Evolutionary conservation across 2,797 vertebrate species (phyloP), one percentile per base, ranked within the genome.

Genomic region (Rousettus madagascariensis): DNA sequence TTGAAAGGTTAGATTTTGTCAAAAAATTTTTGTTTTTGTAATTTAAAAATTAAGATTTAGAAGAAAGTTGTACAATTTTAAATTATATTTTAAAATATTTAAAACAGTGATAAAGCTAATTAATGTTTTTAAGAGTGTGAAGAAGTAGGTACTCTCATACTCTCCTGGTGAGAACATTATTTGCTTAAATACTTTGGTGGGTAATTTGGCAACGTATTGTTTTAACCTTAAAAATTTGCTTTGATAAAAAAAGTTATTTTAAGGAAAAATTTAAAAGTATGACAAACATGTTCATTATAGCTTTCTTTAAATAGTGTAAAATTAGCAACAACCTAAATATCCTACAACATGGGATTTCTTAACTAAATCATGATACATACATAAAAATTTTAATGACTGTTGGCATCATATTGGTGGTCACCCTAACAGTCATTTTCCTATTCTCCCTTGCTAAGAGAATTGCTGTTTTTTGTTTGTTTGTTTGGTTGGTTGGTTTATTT

Each of bases 21-120:
- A 41, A 6, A 63, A 94, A 85, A 24, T n/a, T 86, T 91, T 94
- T 55, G 19, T 17, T 82, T 51, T 86, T 90, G 17, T 38, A 71
- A 77, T 43, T 82, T n/a, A 51, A 88, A 92, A 85, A 88, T 16
- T 57, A 59, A 86, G 33, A 46, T 71, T 90, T 87, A 86, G 82
- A 30, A 90, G 74, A 86, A 94, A 69, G 28, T 38, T 65, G 61
- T 55, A 57, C 8, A 90, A 65, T 24, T 95, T 92, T 68, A 53
- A 75, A 55, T 92, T 94, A 74, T 84, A 84, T 95, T 96, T 93
- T 94, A 17, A 92, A 95, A 90, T 87, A 90, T 83, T 95, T 93
- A 86, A 90, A 96, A 72, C 41, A 46, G 41, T 86, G 17, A 79
- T 61, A 59, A 96, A 89, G 33, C 74, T 78, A 93, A 86, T 84